Base-by-base conservation (phyloP, 1,140 invertebrate genomes). In the Lepidotrigona ventralis region DNA sequence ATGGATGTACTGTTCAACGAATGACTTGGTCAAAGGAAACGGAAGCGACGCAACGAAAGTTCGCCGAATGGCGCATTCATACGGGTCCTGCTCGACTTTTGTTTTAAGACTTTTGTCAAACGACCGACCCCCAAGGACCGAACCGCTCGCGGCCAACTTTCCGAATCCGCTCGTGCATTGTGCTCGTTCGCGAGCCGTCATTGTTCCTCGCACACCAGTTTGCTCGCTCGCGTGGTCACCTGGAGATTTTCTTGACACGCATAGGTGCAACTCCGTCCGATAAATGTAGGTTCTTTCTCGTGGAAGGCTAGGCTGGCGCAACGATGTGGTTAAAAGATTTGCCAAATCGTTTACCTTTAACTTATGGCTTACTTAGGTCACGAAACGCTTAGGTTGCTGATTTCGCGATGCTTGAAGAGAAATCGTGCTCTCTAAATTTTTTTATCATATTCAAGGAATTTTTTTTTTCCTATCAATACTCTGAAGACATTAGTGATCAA, bases 21-120 rank as follows among this genome's bases (percentile, higher is more conserved):
- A 83, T 86, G 87, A 89, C 86, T 89, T 81, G 66, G 86, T 88
- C 84, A 89, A 88, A 89, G 87, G 86, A 89, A 88, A 89, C 86
- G 86, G 86, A 80, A 88, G 80, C 78, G 69, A 86, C 84, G 87
- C 76, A 78, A 79, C 39, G 84, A 88, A 89, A 89, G 86, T 89
- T 89, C 69, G 78, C 77, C 53, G 86, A 72, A 85, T 69, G 79
- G 64, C 11, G 76, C 29, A 86, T 89, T 88, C 86, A 88, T 73
- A 33, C 39, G 68, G 53, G 63, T 19, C 64, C 58, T 29, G 46
- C 39, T 29, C 58, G 84, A 89, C 87, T 89, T 88, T 89, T 89
- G 87, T 89, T 89, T 88, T 88, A 86, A 84, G 87, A 89, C 86
- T 88, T 89, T 89, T 89, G 87, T 89, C 84, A 81, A 53, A 66